phyloP scores from a whole-genome alignment of 2,888 invertebrate genomes.

The Dynastes grantii region DNA sequence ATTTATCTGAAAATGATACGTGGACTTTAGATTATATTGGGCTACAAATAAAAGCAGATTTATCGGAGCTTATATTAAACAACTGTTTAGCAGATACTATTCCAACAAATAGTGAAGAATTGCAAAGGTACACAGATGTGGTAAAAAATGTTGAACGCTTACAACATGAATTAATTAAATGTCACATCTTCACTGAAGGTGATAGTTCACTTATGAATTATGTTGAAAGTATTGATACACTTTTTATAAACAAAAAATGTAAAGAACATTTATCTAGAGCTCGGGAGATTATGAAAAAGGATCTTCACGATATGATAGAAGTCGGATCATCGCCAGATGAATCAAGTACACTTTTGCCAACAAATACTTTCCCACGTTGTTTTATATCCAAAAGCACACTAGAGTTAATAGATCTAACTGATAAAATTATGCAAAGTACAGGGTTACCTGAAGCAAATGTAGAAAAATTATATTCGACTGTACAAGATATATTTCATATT shows the following conservation, averaged over 20 bases:
- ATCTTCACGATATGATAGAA: slow-evolving; percentile 82
- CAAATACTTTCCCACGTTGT: slow-evolving; percentile 71
- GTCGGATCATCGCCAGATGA: slow-evolving; percentile 69
- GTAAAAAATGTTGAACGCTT: slow-evolving; percentile 79
- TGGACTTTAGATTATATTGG: slow-evolving; percentile 75
- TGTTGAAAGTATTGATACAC: slow-evolving; percentile 80
- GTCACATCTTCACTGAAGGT: slow-evolving; percentile 75
- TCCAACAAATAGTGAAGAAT: slow-evolving; percentile 82
- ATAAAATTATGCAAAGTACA: slow-evolving; percentile 78
- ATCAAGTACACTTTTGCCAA: not conserved
- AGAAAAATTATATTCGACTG: slow-evolving; percentile 79
- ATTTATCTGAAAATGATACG: slow-evolving; percentile 69
- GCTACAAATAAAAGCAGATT: slow-evolving; percentile 73
- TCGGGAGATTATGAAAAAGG: slow-evolving; percentile 83
- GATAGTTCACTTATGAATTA: slow-evolving; percentile 79
- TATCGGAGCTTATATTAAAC: slow-evolving; percentile 79
- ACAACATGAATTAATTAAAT: slow-evolving; percentile 75
- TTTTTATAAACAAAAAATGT: slow-evolving; percentile 85
- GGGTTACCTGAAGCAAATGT: slow-evolving; percentile 77
- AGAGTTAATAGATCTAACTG: slow-evolving; percentile 78
- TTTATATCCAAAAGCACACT: slow-evolving; percentile 77
- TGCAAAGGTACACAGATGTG: slow-evolving; percentile 77
- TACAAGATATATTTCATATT: slow-evolving; percentile 82
- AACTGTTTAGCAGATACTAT: slow-evolving; percentile 84
- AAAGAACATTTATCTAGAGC: slow-evolving; percentile 81